phyloP scores from a whole-genome alignment of 2,888 invertebrate genomes.

The Harpalus rubripes region DNA sequence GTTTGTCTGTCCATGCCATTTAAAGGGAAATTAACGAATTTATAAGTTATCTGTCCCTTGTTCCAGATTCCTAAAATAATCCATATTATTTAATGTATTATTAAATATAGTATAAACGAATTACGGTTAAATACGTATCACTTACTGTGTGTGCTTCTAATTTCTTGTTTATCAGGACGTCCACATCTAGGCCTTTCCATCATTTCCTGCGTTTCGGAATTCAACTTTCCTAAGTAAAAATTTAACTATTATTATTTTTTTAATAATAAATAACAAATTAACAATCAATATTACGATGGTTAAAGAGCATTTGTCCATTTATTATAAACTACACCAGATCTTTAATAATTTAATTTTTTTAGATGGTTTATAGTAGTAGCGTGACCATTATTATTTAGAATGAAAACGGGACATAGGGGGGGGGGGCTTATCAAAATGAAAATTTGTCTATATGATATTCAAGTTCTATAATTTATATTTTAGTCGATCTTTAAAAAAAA shows the following conservation, averaged over 20 bases:
- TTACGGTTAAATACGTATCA: background rate
- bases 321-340: no score
- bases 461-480: no score
- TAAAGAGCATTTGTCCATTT: no score
- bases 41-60: constrained; percentile 54
- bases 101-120: background rate
- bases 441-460: no score
- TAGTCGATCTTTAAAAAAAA: no score
- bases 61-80: constrained; percentile 50
- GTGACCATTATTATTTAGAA: no score
- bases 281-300: no score
- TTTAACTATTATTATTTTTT: constrained; percentile 5
- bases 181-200: constrained; percentile 61
- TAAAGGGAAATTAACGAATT: constrained; percentile 45
- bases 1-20: constrained; percentile 18
- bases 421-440: no score
- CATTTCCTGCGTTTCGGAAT: constrained; percentile 17
- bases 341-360: no score
- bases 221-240: constrained; percentile 44
- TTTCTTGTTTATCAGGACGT: constrained; percentile 25
- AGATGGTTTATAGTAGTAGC: no score
- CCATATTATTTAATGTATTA: background rate
- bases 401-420: no score
- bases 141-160: constrained; percentile 2
- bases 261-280: no score